Evolutionary conservation across 2,888 invertebrate species (phyloP), one percentile per base, ranked within the genome.

Genomic region (Trachelus iudaicus): DNA sequence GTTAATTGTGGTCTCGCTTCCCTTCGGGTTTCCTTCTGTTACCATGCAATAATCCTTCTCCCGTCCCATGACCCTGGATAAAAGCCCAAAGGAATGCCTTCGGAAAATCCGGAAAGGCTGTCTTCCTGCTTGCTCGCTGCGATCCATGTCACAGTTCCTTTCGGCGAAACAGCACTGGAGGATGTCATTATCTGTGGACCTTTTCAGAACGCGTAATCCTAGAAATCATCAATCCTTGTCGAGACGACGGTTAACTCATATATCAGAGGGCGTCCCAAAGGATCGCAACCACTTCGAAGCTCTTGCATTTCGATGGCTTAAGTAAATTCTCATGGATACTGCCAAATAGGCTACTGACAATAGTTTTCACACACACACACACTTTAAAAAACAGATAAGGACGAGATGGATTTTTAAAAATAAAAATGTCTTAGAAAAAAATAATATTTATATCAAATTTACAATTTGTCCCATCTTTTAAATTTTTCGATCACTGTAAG

Each of bases 221-320:
- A 33, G 71, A 30, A 71, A 71, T 71, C 71, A 71, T 71, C 33
- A 71, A 71, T 71, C 71, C 71, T 71, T 71, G 71, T 71, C 71
- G 33, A 13, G 71, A 31, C 71, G 31, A 33, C 9, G 71, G 71
- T 71, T 71, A 31, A 71, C 71, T 31, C 71, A 34, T 71, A 71
- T 71, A 71, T 33, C 33, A 71, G 34, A 30, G 12, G 3, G 4
- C 31, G 71, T 34, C 34, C 31, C 34, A 31, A 71, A 71, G 71
- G 71, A 71, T 15, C 71, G 13, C 71, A 9, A 23, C 23, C 56
- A 23, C 56, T 56, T 23, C 23, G 23, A 9, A 35, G 56, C 23
- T 56, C 56, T 9, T 56, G 56, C 56, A 56, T 56, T 56, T 56
- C 23, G 23, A 9, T 56, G 56, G 23, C 23, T 56, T 56, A 56